Base-by-base conservation (phyloP, 2,113 vertebrate genomes). In the Nibea albiflora region DNA sequence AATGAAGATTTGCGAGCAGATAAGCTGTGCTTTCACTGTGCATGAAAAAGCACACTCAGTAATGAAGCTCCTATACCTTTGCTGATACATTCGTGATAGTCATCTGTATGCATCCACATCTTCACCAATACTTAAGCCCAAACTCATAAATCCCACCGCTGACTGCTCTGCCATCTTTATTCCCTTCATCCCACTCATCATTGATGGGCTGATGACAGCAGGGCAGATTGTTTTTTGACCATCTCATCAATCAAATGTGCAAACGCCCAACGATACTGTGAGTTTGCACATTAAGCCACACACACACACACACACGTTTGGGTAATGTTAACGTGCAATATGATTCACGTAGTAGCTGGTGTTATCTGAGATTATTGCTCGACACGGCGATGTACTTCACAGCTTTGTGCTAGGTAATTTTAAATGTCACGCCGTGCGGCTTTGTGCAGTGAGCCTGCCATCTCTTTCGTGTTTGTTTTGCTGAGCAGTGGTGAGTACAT, bases 181-280 rank as follows among this genome's bases (percentile, higher is more conserved):
- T 79, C 70, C 57, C 61, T 44, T 66, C 61, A 53, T 77, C 72
- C 73, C 60, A 54, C 76, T 88, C 58, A 24, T 68, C 83, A 73
- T 58, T 71, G 88, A 88, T 61, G 66, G 61, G 63, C 79, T 78
- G 58, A 68, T 81, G 80, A 89, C 76, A 83, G 79, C 5, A 4
- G 47, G 58, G 52, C 81, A 86, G 85, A 84, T 80, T 84, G 73
- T 84, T 80, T 88, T 85, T 84, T 85, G 76, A 89, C 83, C 60
- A 22, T 62, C 70, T 68, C 85, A 89, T 94, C 86, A 77, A 87
- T 92, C 88, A 94, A 58, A 77, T 52, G 56, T 52, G 74, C 22
- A 52, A 52, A 61, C 0, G 22, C 50, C 42, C n/a, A 4, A 46
- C 20, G 47, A 53, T 64, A 47, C 47, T 60, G 69, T 64, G 65